Conservation (phyloP, 1,140 invertebrate species). For the Mamestra configurata region DNA sequence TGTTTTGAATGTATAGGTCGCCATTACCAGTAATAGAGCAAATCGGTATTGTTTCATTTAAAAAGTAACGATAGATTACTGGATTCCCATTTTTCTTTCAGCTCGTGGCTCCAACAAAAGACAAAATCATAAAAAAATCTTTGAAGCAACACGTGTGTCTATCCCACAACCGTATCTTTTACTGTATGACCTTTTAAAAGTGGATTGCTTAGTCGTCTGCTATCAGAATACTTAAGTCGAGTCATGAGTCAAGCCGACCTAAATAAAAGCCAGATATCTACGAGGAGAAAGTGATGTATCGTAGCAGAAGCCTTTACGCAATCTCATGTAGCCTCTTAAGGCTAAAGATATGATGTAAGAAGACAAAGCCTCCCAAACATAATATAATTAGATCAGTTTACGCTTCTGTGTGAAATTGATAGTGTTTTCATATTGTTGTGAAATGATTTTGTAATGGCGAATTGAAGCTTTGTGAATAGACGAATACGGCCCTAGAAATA, state of each 20-base stretch:
- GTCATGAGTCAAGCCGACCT: slow-evolving; percentile 73
- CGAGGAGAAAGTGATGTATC: slow-evolving; percentile 83
- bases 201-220: slow-evolving; percentile 63
- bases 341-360: slow-evolving; percentile 60
- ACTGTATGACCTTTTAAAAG: slow-evolving; percentile 67
- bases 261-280: slow-evolving; percentile 75
- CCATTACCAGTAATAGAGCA: neutral
- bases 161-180: slow-evolving; percentile 19
- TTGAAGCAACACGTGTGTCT: slow-evolving; percentile 14
- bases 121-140: slow-evolving; percentile 18
- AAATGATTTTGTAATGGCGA: slow-evolving; percentile 18
- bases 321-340: slow-evolving; percentile 66
- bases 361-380: slow-evolving; percentile 54
- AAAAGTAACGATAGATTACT: slow-evolving; percentile 1
- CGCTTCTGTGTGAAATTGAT: slow-evolving; percentile 46
- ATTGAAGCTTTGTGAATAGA: neutral
- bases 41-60: slow-evolving; percentile 4
- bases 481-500: slow-evolving; percentile 6
- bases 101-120: slow-evolving; percentile 11
- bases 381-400: slow-evolving; percentile 63
- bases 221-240: slow-evolving; percentile 75
- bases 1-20: neutral
- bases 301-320: slow-evolving; percentile 71
- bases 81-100: slow-evolving; percentile 19
- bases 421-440: slow-evolving; percentile 22